phyloP scores from a whole-genome alignment of 2,888 invertebrate species.

The Zootermopsis nevadensis region DNA sequence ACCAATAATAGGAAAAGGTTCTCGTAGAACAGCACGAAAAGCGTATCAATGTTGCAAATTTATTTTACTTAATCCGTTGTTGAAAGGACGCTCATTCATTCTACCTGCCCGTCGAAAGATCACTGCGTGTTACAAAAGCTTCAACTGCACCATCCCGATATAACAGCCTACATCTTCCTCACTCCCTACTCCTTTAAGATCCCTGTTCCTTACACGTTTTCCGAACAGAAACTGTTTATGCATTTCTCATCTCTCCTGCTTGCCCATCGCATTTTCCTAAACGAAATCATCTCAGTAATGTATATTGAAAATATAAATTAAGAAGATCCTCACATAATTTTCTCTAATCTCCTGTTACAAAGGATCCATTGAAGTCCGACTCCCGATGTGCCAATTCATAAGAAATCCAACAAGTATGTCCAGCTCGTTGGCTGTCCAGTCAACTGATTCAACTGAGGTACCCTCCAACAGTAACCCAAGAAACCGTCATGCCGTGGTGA shows the following conservation, averaged over 20 bases:
- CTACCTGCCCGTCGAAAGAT: not conserved
- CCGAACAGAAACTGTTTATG: not conserved
- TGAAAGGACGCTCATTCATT: not conserved
- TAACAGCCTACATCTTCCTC: not conserved
- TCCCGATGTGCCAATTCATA: too few relatives aligned
- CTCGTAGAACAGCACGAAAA: not conserved
- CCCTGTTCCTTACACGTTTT: not conserved
- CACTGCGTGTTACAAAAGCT: not conserved
- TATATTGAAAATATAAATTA: not conserved
- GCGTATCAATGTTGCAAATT: not conserved
- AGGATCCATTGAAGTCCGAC: too few relatives aligned
- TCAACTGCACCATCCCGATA: not conserved
- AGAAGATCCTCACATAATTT: not conserved
- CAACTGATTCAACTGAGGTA: too few relatives aligned
- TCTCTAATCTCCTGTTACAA: not conserved
- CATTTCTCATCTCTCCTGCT: not conserved
- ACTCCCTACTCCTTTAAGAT: too few relatives aligned
- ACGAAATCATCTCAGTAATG: too few relatives aligned
- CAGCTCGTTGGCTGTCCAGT: too few relatives aligned
- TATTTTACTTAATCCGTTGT: not conserved
- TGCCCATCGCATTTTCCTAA: not conserved
- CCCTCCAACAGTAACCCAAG: too few relatives aligned
- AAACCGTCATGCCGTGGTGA: too few relatives aligned
- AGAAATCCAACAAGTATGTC: too few relatives aligned
- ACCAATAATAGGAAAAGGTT: not conserved